phyloP scores from a whole-genome alignment of 2,888 invertebrate species.

The Drosophila dives region DNA sequence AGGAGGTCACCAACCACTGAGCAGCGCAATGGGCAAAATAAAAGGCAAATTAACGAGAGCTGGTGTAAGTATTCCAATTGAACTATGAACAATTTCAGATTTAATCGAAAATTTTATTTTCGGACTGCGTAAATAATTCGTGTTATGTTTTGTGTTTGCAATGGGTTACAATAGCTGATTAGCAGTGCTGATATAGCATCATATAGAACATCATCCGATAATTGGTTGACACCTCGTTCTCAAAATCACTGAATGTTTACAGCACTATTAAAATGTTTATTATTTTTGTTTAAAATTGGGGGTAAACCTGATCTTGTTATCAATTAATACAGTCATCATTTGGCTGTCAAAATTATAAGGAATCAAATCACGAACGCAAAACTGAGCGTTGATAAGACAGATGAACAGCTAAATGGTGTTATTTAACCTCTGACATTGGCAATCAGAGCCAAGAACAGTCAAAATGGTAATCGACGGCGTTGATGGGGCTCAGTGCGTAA shows the following conservation, averaged over 20 bases:
- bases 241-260: constrained; percentile 4
- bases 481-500: neutral
- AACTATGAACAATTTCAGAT: neutral
- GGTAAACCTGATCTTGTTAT: neutral
- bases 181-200: neutral
- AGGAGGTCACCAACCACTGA: constrained; percentile 79
- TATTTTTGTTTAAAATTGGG: neutral
- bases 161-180: neutral
- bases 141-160: neutral
- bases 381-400: neutral
- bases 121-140: neutral
- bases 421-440: neutral
- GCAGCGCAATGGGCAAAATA: constrained; percentile 84
- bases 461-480: neutral
- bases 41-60: constrained; percentile 84
- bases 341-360: neutral
- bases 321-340: neutral
- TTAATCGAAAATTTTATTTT: neutral
- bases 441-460: neutral
- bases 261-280: neutral
- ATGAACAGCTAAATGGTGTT: neutral
- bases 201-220: neutral
- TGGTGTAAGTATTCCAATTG: constrained; percentile 67
- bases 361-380: neutral
- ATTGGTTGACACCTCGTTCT: neutral